These are phyloP conservation scores for Drosophila sordidula DNA, from an alignment of 2,888 invertebrate genomes.

Conservation along the genomic window DNA sequence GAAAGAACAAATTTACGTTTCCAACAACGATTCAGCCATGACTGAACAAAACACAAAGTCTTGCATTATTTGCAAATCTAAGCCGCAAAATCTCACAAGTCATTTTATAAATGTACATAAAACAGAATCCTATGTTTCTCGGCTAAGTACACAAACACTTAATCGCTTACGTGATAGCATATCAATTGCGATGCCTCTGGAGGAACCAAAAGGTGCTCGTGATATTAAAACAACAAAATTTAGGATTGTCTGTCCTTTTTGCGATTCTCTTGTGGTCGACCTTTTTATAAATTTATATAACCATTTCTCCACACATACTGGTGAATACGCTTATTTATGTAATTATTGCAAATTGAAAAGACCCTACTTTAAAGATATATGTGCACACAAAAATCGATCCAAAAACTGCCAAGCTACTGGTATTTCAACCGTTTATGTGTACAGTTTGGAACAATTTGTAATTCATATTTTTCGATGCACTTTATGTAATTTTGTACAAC, in stretches of 20 bases:
- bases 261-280: conserved; percentile 2
- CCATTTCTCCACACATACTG: conserved; percentile 27
- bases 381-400: conserved; percentile 9
- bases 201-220: background rate
- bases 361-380: conserved; percentile 9
- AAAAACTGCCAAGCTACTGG: conserved; percentile 4
- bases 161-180: conserved; percentile 1
- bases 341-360: conserved; percentile 20
- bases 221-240: background rate
- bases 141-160: conserved; percentile 7
- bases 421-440: conserved; percentile 11
- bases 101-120: conserved; percentile 23
- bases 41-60: conserved; percentile 10
- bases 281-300: conserved; percentile 19
- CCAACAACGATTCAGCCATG: conserved; percentile 18
- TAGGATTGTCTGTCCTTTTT: conserved; percentile 13
- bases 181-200: background rate
- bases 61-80: conserved; percentile 23
- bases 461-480: conserved; percentile 23
- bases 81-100: conserved; percentile 16
- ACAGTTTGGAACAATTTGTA: background rate
- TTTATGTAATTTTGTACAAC: conserved; percentile 31
- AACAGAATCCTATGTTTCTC: conserved; percentile 30
- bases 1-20: background rate
- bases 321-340: conserved; percentile 27